Evolutionary conservation across 2,113 vertebrate species (phyloP), one percentile per base, ranked within the genome.

Genomic region (Notarius quadriscutis): DNA sequence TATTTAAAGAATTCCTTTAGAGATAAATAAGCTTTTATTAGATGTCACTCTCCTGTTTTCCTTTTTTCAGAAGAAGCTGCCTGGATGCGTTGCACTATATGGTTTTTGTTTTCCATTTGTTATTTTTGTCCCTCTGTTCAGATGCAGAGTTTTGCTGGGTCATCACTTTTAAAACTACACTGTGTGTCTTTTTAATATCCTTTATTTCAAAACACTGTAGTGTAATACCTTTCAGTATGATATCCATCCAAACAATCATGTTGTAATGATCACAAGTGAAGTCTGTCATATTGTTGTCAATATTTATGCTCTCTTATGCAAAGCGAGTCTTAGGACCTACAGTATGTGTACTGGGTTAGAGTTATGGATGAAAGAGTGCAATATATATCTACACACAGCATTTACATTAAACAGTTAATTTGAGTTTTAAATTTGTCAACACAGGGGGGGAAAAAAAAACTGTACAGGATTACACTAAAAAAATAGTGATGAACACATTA

Each of bases 11-110:
- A 20, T 10, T 41, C 53, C 69, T 72, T 41, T 62, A n/a, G 17
- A 82, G 58, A 62, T 58, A 87, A 34, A 72, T 67, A 84, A 51
- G 27, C 25, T 51, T 84, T 57, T 62, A 74, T 41, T 81, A 72
- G 75, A 63, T 25, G 12, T 79, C 63, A 78, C 18, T 75, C 20
- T 18, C 41, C 81, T 60, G 1, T 75, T 87, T 87, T 18, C 22
- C 18, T 57, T 65, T 75, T 50, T 75, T 51, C 18, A 77, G 20
- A 62, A 62, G 14, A 34, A 3, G 20, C 77, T 55, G 67, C 78
- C 75, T 7, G 20, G 48, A 63, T 81, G 15, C 58, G 74, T 67
- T 83, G 1, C 50, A 41, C 30, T 83, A 4, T 83, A 11, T 48
- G 41, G 69, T 58, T 63, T 75, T 58, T 2, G 3, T 41, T 81